Evolutionary conservation across 2,113 vertebrate species (phyloP), one percentile per base, ranked within the genome.

Genomic region (Macquaria australasica): DNA sequence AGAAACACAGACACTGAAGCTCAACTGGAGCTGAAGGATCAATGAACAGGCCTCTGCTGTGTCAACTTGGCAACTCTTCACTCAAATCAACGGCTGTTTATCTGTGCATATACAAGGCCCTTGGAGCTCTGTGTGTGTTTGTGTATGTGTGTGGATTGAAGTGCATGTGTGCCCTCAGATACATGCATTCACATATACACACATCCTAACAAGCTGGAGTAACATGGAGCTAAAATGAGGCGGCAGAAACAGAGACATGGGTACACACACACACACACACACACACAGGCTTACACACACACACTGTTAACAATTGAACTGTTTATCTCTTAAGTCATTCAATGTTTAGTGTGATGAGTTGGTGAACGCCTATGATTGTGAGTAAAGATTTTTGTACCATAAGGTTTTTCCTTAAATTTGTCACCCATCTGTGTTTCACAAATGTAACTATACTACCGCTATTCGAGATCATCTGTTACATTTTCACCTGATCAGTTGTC

Each of bases 51-150:
- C 77, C 84, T 91, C 62, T 60, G 48, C 71, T 84, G 81, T 50
- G 58, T 77, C 75, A 78, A 73, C 86, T 76, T 93, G 87, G 86
- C 92, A 86, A 64, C 50, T 64, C 83, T 83, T 93, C 89, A 85
- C 64, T 90, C 90, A 82, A 79, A 79, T 41, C 86, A 85, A 64
- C 34, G 45, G n/a, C 63, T 94, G 90, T 88, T 94, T 87, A 84
- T 90, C 77, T 73, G 67, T 64, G 70, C 78, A 82, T 68, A 85
- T 39, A 85, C 84, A 77, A 63, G 45, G 63, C 71, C 28, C 5
- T 37, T 50, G 74, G 56, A 80, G 31, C 25, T 73, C 1, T 45
- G 43, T 51, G 73, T 62, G 31, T 56, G 23, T 79, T 12, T 45
- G 41, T 45, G 43, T 9, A 10, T 53, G 18, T 50, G 20, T 39